These are phyloP conservation scores for Caenorhabditis elegans DNA, from an alignment of 1,140 invertebrate species.

Conservation along the genomic window DNA sequence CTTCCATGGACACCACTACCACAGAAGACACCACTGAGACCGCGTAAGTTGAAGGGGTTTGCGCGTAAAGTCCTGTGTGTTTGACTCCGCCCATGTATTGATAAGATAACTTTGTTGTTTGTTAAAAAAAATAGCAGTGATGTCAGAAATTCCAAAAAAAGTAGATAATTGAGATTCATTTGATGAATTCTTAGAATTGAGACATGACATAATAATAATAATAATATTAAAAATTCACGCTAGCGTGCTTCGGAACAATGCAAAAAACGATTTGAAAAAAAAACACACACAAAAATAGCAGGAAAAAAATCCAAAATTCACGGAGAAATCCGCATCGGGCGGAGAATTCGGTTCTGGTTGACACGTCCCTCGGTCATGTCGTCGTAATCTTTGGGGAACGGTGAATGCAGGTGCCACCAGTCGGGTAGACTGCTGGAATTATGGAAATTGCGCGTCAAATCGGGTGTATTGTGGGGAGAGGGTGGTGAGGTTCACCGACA, in stretches of 20 bases:
- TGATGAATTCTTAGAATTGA: background rate
- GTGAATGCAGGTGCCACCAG: background rate
- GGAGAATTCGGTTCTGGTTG: background rate
- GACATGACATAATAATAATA: background rate
- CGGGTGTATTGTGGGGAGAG: too few species aligned
- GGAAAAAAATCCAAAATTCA: too few species aligned
- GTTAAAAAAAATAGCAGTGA: background rate
- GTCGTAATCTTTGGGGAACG: background rate
- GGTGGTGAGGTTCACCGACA: too few species aligned
- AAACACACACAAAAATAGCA: too few species aligned
- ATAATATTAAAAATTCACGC: background rate
- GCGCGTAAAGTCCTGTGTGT: too few species aligned
- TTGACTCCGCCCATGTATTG: too few species aligned
- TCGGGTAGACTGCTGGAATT: background rate
- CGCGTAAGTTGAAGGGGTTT: background rate
- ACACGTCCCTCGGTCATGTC: background rate
- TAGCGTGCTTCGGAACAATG: background rate
- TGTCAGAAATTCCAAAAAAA: background rate
- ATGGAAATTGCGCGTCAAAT: background rate
- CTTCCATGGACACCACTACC: background rate
- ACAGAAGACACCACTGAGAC: background rate
- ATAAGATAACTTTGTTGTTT: background rate
- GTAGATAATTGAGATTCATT: background rate
- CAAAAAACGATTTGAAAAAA: background rate
- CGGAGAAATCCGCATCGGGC: background rate